These are phyloP conservation scores for Entomobrya proxima DNA, from an alignment of 2,888 invertebrate genomes.

Conservation along the genomic window DNA sequence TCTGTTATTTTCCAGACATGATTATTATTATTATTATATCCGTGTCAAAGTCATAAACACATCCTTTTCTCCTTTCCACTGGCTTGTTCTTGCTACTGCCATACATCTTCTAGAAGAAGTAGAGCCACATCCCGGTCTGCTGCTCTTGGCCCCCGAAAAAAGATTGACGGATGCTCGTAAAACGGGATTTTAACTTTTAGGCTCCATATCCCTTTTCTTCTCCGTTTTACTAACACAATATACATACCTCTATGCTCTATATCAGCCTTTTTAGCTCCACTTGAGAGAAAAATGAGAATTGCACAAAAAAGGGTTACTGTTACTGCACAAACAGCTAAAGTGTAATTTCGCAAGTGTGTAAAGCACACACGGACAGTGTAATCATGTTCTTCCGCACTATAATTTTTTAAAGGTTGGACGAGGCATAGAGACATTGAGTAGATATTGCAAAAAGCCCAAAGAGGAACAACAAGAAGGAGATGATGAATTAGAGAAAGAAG, in stretches of 20 bases:
- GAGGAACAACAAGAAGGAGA: not conserved
- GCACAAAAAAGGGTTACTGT: too few species aligned
- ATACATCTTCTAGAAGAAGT: not conserved
- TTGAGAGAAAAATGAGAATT: too few species aligned
- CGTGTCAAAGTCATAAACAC: slow-evolving; percentile 61
- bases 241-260: too few species aligned
- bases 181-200: slow-evolving; percentile 52
- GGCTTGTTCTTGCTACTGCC: not conserved
- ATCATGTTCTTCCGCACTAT: not conserved
- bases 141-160: slow-evolving; percentile 13
- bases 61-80: slow-evolving; percentile 18
- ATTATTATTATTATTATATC: slow-evolving; percentile 35
- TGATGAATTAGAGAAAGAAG: slow-evolving; percentile 15
- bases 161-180: slow-evolving; percentile 60
- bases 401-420: not conserved
- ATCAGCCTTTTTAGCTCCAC: too few species aligned
- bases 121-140: not conserved
- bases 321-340: too few species aligned
- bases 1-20: not conserved
- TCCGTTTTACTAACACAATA: not conserved
- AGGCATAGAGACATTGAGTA: not conserved
- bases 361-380: too few species aligned
- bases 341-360: too few species aligned
- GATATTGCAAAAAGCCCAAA: not conserved
- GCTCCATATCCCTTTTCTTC: slow-evolving; percentile 21